Conservation (phyloP, 2,888 invertebrate species). For the Callimorpha dominula region DNA sequence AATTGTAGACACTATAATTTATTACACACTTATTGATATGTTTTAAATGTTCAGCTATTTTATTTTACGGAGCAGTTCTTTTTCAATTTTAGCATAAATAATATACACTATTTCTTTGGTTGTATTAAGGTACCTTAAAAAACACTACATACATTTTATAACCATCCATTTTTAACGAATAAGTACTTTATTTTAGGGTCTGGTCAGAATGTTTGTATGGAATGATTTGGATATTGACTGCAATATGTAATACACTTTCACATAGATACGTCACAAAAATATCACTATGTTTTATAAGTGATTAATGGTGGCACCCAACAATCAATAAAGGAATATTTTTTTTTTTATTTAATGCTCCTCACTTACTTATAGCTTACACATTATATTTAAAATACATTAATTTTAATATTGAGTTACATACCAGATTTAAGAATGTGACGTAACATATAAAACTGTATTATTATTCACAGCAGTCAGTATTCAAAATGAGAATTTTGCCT, state of each 20-base stretch:
- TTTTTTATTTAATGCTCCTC: neutral
- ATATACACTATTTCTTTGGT: neutral
- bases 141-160: neutral
- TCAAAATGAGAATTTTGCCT: conserved; percentile 46
- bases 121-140: neutral
- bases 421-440: neutral
- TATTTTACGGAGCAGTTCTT: neutral
- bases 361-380: neutral
- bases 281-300: conserved; percentile 6
- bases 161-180: conserved; percentile 12
- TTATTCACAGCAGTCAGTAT: conserved; percentile 44
- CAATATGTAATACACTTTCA: neutral
- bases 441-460: neutral
- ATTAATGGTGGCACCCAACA: neutral
- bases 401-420: conserved; percentile 9
- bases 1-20: neutral
- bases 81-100: neutral
- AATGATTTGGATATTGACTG: conserved; percentile 43
- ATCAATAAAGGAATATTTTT: neutral
- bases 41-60: neutral
- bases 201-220: conserved; percentile 29
- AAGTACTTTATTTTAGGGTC: conserved; percentile 19
- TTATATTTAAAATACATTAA: conserved; percentile 1
- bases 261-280: neutral
- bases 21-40: neutral